These are phyloP conservation scores for Damaliscus lunatus DNA, from an alignment of 2,113 vertebrate genomes.

Conservation along the genomic window DNA sequence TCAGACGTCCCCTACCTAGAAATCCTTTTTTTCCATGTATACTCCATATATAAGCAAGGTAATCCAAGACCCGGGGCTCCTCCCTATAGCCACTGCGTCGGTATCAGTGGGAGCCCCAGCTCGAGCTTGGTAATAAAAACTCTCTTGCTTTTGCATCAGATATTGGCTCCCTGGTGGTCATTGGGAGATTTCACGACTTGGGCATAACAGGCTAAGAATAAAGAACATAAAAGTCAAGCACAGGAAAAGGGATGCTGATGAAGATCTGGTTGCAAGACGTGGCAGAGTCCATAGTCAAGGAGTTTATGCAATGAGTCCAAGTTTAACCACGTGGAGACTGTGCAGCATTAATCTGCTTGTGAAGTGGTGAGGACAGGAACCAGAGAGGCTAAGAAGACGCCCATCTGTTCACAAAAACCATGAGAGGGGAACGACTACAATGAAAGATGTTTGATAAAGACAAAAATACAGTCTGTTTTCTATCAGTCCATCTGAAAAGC, in stretches of 20 bases:
- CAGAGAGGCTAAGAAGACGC: not conserved
- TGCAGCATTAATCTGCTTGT: fast-evolving
- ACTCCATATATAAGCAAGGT: no score
- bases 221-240: not conserved
- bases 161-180: no score
- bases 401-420: not conserved
- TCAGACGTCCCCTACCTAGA: no score
- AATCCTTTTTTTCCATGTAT: no score
- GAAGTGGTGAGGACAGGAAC: not conserved
- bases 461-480: not conserved
- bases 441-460: not conserved
- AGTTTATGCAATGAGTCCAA: not conserved
- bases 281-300: not conserved
- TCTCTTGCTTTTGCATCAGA: no score
- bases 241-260: not conserved
- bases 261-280: not conserved
- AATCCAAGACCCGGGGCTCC: no score
- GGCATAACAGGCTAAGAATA: not conserved
- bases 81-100: no score
- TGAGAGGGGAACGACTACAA: not conserved
- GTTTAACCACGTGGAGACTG: not conserved
- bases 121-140: no score
- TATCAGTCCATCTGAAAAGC: not conserved
- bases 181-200: no score
- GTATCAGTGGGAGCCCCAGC: no score